A percentile compares a stretch with the other conserved stretches of the same genome.
Evolutionary conservation across 2,797 vertebrate species (phyloP).

Genomic region (Diplodus sargus): DNA sequence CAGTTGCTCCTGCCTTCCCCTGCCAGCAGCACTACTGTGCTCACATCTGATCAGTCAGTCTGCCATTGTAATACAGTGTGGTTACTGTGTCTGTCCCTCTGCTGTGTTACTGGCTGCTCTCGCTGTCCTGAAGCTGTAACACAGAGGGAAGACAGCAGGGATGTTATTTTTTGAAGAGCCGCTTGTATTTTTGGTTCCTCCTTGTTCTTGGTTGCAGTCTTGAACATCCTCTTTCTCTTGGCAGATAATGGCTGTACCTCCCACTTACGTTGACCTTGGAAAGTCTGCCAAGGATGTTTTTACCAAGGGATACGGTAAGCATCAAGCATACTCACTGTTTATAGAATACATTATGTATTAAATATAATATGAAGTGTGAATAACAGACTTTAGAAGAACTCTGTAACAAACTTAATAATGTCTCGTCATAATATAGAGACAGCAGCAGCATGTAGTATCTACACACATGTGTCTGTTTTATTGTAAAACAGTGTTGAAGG

Average conservation of each 20-base stretch:
- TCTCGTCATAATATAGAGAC: neutral
- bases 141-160: neutral
- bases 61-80: neutral
- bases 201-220: neutral
- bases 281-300: constrained; percentile 97
- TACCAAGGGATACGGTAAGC: constrained; percentile 97
- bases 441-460: neutral
- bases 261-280: constrained; percentile 93
- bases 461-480: neutral
- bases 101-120: constrained; percentile 5
- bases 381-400: too few relatives aligned
- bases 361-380: neutral
- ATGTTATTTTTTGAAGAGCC: neutral
- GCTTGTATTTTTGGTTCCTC: neutral
- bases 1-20: neutral
- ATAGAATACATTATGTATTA: too few relatives aligned
- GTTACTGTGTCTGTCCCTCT: constrained; percentile 15
- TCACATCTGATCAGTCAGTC: constrained; percentile 37
- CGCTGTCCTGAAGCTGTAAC: constrained; percentile 9
- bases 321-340: neutral
- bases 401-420: neutral
- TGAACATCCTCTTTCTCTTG: constrained; percentile 20
- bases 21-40: constrained; percentile 14
- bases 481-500: neutral
- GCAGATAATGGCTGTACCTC: constrained; percentile 95